Percentiles rank a stretch among this genome's conserved stretches.
Evolutionary conservation across 2,113 vertebrate species (phyloP).

Genomic region (Smithornis capensis): DNA sequence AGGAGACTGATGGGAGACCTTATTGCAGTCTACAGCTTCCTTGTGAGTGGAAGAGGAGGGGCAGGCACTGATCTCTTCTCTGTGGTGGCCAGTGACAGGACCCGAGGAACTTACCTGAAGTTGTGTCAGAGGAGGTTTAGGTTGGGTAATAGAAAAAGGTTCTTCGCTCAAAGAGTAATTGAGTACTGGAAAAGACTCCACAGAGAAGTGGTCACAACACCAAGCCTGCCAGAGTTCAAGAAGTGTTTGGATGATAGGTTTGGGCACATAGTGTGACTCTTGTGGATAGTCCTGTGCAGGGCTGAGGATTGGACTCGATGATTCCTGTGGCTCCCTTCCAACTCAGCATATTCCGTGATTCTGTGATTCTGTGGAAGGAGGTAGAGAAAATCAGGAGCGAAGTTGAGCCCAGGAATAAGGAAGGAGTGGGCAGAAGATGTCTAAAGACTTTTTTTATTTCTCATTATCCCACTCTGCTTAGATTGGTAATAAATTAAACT

Average conservation of each 20-base stretch:
- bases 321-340: neutral
- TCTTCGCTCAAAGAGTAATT: neutral
- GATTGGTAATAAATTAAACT: neutral
- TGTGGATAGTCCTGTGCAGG: neutral
- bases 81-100: no score
- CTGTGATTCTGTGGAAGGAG: neutral
- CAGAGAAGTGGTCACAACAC: neutral
- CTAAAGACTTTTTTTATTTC: neutral
- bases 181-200: neutral
- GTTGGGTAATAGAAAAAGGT: no score
- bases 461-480: neutral
- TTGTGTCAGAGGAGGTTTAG: no score
- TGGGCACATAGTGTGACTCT: neutral
- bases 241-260: neutral
- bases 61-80: no score
- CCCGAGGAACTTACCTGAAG: no score
- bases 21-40: no score
- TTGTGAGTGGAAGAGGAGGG: no score
- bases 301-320: neutral
- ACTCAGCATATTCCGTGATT: neutral
- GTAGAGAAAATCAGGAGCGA: fast-evolving
- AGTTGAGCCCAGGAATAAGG: neutral
- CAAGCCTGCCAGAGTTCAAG: neutral
- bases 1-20: no score
- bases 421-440: neutral